Conservation (phyloP, 1,140 invertebrate genomes). For the Papilio polyxenes region DNA sequence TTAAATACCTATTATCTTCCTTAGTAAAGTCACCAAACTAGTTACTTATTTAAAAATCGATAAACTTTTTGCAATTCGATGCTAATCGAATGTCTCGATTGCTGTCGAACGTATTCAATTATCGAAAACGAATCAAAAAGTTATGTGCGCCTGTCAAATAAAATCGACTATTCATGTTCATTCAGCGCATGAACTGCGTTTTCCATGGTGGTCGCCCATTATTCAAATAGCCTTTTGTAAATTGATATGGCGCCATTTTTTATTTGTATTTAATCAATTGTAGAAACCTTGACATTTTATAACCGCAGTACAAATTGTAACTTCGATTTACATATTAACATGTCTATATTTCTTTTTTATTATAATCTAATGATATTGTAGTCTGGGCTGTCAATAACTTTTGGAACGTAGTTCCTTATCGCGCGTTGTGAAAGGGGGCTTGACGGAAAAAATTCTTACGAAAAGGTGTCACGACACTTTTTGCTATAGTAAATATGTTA, state of each 20-base stretch:
- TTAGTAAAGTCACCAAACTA: slow-evolving; percentile 5
- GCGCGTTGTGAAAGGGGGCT: no score
- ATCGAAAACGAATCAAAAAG: slow-evolving; percentile 32
- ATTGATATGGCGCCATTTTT: slow-evolving; percentile 36
- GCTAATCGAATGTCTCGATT: slow-evolving; percentile 32
- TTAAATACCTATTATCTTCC: background rate
- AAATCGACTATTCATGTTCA: slow-evolving; percentile 32
- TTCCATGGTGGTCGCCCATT: slow-evolving; percentile 25
- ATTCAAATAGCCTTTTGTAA: slow-evolving; percentile 34
- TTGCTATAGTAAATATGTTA: no score
- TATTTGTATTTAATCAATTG: slow-evolving; percentile 32
- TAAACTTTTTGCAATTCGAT: slow-evolving; percentile 18
- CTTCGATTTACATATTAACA: slow-evolving; percentile 25
- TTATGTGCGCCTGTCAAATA: slow-evolving; percentile 37
- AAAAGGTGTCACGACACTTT: no score
- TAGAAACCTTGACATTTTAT: slow-evolving; percentile 36
- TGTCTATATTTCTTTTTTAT: slow-evolving; percentile 1
- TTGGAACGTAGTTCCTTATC: no score
- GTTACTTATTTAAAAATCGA: slow-evolving; percentile 14
- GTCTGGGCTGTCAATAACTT: background rate
- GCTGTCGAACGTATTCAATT: slow-evolving; percentile 28
- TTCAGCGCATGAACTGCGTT: slow-evolving; percentile 25
- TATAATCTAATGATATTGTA: slow-evolving; percentile 13
- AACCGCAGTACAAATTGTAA: slow-evolving; percentile 4
- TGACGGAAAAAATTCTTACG: no score